These are phyloP conservation scores for Araneus ventricosus DNA, from an alignment of 1,140 invertebrate species.

Conservation along the genomic window DNA sequence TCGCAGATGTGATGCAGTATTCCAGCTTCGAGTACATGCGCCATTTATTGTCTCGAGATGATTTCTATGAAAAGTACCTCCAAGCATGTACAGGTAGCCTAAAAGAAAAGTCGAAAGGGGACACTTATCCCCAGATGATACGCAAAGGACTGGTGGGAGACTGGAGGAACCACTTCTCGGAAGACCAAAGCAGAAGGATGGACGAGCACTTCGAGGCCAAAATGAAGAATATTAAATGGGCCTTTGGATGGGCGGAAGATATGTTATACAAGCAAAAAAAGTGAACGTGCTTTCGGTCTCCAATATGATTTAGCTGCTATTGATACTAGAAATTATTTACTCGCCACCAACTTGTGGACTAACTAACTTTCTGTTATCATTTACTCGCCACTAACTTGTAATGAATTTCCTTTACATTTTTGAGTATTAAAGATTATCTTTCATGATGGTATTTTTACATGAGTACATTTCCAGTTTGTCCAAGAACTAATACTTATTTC, in stretches of 20 bases:
- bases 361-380: no score
- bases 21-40: constrained; percentile 59
- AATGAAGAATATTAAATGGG: constrained; percentile 18
- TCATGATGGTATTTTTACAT: no score
- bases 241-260: not conserved
- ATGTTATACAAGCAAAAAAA: not conserved
- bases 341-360: no score
- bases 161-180: constrained; percentile 81
- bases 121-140: constrained; percentile 73
- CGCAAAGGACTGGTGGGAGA: constrained; percentile 81
- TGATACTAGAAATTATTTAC: no score
- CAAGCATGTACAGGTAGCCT: not conserved
- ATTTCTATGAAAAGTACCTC: constrained; percentile 17
- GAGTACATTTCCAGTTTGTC: no score
- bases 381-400: no score
- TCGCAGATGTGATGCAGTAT: constrained; percentile 23
- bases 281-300: no score
- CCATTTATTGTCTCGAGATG: not conserved
- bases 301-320: no score
- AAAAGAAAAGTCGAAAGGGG: not conserved
- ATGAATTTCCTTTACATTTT: no score
- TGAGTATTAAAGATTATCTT: no score
- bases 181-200: constrained; percentile 79
- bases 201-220: constrained; percentile 72
- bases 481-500: no score